A percentile compares a stretch with the other conserved stretches of the same genome.
Evolutionary conservation across 2,888 invertebrate species (phyloP).

Genomic region (Lycaena phlaeas): DNA sequence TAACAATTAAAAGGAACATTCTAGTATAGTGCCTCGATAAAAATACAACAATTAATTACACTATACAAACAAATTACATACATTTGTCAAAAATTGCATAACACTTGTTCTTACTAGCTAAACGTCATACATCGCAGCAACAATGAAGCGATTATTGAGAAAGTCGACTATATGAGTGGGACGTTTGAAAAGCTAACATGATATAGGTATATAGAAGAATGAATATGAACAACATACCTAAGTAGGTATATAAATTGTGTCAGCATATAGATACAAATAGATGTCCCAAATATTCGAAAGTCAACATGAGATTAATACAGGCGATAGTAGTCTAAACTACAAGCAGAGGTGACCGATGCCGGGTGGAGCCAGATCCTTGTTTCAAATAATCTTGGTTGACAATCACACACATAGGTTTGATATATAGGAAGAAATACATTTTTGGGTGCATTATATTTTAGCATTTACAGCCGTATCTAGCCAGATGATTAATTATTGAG

Average conservation of each 20-base stretch:
- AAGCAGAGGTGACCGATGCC: background rate
- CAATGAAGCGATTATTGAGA: background rate
- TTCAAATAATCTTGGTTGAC: no score
- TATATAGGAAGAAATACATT: no score
- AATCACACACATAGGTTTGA: no score
- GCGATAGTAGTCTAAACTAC: slow-evolving; percentile 5
- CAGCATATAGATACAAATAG: background rate
- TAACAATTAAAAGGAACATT: slow-evolving; percentile 4
- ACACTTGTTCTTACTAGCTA: background rate
- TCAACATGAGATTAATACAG: slow-evolving; percentile 17
- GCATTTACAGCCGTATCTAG: no score
- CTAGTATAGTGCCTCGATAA: slow-evolving; percentile 1
- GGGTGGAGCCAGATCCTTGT: no score
- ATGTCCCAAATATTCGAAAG: slow-evolving; percentile 18
- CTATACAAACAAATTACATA: slow-evolving; percentile 4
- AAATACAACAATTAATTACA: background rate
- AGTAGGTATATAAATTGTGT: background rate
- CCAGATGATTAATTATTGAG: no score
- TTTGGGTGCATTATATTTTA: no score
- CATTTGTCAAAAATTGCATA: slow-evolving; percentile 6
- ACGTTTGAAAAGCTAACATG: background rate
- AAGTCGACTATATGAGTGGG: no score
- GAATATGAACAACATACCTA: background rate
- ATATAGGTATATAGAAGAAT: background rate
- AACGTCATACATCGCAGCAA: background rate